Base-by-base conservation (phyloP, 1,140 invertebrate species). In the Drosophila ficusphila region DNA sequence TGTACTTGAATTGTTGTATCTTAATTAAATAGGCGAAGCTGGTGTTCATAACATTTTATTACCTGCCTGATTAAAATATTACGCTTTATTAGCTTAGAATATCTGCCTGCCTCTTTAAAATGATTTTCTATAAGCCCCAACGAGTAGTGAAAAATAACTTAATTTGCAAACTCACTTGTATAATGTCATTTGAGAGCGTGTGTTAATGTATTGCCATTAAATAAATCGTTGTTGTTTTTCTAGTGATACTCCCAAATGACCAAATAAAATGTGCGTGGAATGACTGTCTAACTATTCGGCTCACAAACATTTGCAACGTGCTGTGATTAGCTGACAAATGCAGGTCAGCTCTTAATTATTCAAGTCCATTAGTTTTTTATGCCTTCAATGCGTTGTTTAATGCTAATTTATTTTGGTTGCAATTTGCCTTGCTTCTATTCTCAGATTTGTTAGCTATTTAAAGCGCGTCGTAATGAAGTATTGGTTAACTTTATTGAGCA, bases 331-430 rank as follows among this genome's bases (percentile, higher is more conserved):
- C 21, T 4, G 29, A 27, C 38, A 49, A 67, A 67, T 67, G 62
- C 62, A 67, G 62, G 62, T 67, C 60, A 65, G 36, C 25, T 33
- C 39, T 67, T 67, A 67, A 67, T 67, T 67, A 67, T 67, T 67
- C 62, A 67, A 52, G 33, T 52, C 60, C 62, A 67, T 67, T 67
- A 67, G 46, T 51, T 67, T 67, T 67, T 52, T 41, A 31, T 31
- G 62, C n/a, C 36, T 67, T 65, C 21, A 67, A 67, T 67, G 44
- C 16, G 25, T 27, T 34, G 16, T 67, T 65, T 51, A 21, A 52
- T 67, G 62, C 36, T 52, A 67, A 67, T 67, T 67, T 33, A 41
- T 41, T 41, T 65, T 31, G 62, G 19, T 48, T 49, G 34, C 46
- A 61, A 36, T 41, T 67, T 64, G 33, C 65, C 51, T 41, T 16